These are phyloP conservation scores for Pomatostomus ruficeps DNA, from an alignment of 2,113 vertebrate species.

Conservation along the genomic window DNA sequence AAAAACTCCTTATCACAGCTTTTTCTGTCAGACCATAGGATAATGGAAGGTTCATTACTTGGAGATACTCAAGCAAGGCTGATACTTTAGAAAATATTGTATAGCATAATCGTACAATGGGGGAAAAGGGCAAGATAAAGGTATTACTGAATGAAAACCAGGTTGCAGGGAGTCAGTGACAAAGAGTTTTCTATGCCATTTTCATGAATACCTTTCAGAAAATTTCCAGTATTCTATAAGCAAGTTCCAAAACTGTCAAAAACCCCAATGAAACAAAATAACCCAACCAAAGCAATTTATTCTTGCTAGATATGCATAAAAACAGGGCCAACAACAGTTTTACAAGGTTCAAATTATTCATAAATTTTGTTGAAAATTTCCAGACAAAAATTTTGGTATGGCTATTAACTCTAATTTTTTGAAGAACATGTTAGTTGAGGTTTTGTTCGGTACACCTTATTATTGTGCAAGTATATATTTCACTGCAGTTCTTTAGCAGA, in stretches of 20 bases:
- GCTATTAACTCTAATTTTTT: neutral
- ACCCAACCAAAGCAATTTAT: neutral
- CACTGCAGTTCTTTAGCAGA: neutral
- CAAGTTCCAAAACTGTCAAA: neutral
- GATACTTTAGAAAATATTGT: neutral
- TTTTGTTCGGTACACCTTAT: neutral
- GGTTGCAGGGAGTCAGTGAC: neutral
- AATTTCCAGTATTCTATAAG: neutral
- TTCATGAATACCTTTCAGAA: neutral
- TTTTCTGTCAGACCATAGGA: neutral
- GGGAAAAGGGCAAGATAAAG: neutral
- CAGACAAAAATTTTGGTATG: neutral
- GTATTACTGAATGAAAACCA: neutral
- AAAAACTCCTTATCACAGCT: neutral
- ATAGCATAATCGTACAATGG: neutral
- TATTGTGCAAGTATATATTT: neutral
- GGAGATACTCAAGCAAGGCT: neutral
- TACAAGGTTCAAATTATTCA: neutral
- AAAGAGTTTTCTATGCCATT: neutral
- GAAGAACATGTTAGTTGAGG: neutral
- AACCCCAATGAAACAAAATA: neutral
- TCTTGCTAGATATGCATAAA: neutral
- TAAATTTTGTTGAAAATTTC: neutral
- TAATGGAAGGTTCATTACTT: neutral
- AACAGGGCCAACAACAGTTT: neutral